Evolutionary conservation across 1,140 invertebrate genomes (phyloP), one percentile per base, ranked within the genome.

Genomic region (Lutraria rhynchaena): DNA sequence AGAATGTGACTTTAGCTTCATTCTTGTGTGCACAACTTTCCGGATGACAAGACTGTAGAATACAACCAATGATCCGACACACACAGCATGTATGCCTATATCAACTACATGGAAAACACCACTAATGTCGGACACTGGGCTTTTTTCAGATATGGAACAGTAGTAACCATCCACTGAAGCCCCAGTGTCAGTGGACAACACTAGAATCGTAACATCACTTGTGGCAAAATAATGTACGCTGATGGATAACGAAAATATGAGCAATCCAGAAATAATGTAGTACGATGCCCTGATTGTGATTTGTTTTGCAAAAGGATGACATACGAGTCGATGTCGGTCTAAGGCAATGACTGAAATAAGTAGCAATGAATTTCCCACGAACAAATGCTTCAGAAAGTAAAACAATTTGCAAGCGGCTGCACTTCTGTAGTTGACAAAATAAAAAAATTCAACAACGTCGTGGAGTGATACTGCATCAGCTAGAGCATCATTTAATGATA

Each of bases 361-460:
- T 3, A 35, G 3, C 7, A 61, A 17, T 15, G 58, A 33, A 31
- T 61, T 35, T 1, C 27, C 27, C 15, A 35, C 58, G 5, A 61
- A n/a, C 4, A n/a, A 61, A 35, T 61, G 58, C 15, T 35, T 33
- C 19, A 61, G 35, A 11, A 61, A 27, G 33, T 61, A 61, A 35
- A 35, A 33, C n/a, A 61, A 7, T 27, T 61, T 61, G 24, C 58
- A 61, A 7, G 19, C 27, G 7, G 31, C 58, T 1, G n/a, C 31
- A 35, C 31, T 61, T 61, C 33, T 61, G 19, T 61, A 61, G 2
- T 61, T 13, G 17, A 61, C 58, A n/a, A 35, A 35, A 35, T 61
- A 61, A 35, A 33, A 33, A 27, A 61, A 17, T 19, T 61, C 58
- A 13, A 61, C 31, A 27, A 35, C 7, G 35, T 35, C 29, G 3